These are phyloP conservation scores for Holacanthella duospinosa DNA, from an alignment of 2,888 invertebrate species.

Conservation along the genomic window DNA sequence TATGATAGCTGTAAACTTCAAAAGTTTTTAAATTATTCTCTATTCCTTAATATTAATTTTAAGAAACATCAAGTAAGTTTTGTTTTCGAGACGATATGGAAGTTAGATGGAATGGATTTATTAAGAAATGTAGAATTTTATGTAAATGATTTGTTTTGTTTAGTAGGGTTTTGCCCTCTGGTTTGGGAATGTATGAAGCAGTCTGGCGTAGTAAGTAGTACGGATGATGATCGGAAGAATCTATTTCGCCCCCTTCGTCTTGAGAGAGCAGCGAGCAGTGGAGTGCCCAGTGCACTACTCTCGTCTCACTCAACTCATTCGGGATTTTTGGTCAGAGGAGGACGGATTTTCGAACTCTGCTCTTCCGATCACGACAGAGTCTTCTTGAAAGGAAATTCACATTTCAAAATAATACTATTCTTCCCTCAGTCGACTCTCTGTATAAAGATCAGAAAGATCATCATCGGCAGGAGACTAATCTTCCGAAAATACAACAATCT, in stretches of 20 bases:
- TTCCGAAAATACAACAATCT: neutral
- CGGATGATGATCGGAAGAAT: neutral
- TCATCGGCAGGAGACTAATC: neutral
- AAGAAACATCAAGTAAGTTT: too few species aligned
- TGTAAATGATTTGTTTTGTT: neutral
- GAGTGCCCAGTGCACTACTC: neutral
- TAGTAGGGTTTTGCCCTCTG: neutral
- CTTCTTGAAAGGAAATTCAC: neutral
- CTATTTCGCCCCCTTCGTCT: neutral
- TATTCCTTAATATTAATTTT: too few species aligned
- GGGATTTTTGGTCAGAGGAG: conserved; percentile 1
- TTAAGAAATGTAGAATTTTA: neutral
- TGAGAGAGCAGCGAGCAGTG: neutral
- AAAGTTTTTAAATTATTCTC: too few species aligned
- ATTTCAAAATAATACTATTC: neutral
- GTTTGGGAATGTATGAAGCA: too few species aligned
- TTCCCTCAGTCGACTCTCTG: neutral
- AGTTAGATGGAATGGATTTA: too few species aligned
- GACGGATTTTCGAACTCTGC: neutral
- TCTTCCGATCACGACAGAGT: neutral
- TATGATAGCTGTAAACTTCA: too few species aligned
- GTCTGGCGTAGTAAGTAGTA: too few species aligned
- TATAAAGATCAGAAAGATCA: neutral
- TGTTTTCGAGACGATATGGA: too few species aligned
- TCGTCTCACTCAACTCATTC: neutral